Conservation (phyloP, 2,888 invertebrate genomes). For the Aporophyla nigra region DNA sequence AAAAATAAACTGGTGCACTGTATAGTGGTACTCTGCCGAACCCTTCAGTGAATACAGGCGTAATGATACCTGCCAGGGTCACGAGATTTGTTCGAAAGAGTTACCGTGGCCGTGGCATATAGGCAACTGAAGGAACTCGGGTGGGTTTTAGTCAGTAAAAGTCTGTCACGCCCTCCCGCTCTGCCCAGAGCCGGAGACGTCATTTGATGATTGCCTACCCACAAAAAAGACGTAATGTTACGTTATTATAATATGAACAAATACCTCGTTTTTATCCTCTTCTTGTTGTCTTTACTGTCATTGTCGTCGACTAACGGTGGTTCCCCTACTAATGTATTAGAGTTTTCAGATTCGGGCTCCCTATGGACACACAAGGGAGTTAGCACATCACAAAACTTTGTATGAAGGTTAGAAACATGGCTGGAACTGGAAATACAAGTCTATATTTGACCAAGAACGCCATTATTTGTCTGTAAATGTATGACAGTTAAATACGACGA, state of each 20-base stretch:
- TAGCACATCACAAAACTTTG: constrained; percentile 32
- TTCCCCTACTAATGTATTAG: constrained; percentile 86
- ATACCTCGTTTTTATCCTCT: constrained; percentile 86
- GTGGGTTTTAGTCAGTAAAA: too few species aligned
- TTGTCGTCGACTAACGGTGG: constrained; percentile 82
- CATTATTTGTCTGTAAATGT: neutral
- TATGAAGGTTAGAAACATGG: constrained; percentile 21
- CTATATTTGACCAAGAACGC: too few species aligned
- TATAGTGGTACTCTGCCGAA: neutral
- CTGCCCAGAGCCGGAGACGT: too few species aligned
- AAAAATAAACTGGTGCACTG: neutral
- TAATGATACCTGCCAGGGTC: too few species aligned
- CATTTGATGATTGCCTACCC: too few species aligned
- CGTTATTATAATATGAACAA: neutral
- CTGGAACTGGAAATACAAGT: neutral
- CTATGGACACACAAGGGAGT: constrained; percentile 66
- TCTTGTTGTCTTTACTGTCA: constrained; percentile 81
- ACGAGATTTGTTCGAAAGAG: too few species aligned
- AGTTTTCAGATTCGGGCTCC: constrained; percentile 85
- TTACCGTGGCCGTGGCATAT: too few species aligned
- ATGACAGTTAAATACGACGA: neutral
- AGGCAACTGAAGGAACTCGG: too few species aligned
- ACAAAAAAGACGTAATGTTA: too few species aligned
- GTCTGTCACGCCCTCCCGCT: too few species aligned
- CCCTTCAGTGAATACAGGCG: neutral